Evolutionary conservation across 1,140 invertebrate species (phyloP).

Genomic region (Heliconius nattereri): DNA sequence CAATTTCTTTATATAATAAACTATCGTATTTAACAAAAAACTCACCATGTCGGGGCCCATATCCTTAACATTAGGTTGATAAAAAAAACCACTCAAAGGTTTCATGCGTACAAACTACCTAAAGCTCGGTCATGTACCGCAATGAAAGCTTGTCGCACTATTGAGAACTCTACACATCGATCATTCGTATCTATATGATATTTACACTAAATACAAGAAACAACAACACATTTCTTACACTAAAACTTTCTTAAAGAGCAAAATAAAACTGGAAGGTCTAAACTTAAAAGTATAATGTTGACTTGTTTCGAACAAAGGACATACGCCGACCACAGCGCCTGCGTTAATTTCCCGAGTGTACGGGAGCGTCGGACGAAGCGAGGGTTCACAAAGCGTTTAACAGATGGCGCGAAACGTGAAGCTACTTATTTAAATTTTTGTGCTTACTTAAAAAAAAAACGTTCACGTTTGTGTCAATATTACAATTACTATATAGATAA

Average conservation of each 20-base stretch:
- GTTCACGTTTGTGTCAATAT: not conserved
- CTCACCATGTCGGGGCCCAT: conserved; percentile 88
- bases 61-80: conserved; percentile 87
- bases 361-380: conserved; percentile 65
- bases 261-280: conserved; percentile 67
- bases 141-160: conserved; percentile 63
- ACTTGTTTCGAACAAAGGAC: conserved; percentile 81
- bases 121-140: conserved; percentile 72
- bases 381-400: conserved; percentile 49
- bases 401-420: conserved; percentile 65
- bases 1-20: conserved; percentile 44
- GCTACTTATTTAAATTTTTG: conserved; percentile 19
- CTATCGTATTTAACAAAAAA: conserved; percentile 54
- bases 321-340: conserved; percentile 78
- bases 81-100: conserved; percentile 86
- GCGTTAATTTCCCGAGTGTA: conserved; percentile 67
- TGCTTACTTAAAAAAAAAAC: not conserved
- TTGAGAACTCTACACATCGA: conserved; percentile 56
- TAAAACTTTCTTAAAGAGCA: conserved; percentile 53
- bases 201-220: conserved; percentile 52
- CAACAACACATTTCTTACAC: conserved; percentile 68
- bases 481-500: not conserved
- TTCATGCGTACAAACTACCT: conserved; percentile 83
- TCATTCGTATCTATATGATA: conserved; percentile 50
- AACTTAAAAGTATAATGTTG: conserved; percentile 77